Percentiles rank a stretch among this genome's conserved stretches.
Evolutionary conservation across 2,113 vertebrate genomes (phyloP).

Genomic region (Phodopus roborovskii): DNA sequence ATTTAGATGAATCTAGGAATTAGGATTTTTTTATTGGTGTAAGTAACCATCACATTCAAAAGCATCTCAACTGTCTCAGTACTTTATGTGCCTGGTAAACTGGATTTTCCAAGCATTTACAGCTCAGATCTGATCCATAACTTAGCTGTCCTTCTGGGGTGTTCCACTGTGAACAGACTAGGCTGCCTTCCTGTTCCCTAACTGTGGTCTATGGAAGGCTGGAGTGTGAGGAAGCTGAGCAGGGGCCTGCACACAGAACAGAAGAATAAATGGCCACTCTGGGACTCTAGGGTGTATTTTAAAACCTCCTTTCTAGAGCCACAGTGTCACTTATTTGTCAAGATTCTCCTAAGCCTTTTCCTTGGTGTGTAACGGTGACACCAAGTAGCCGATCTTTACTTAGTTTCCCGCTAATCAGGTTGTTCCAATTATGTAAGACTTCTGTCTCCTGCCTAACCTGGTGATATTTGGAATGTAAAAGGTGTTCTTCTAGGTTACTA

Average conservation of each 20-base stretch:
- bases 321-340: background rate
- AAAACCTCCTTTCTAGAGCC: no score
- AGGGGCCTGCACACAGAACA: background rate
- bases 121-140: background rate
- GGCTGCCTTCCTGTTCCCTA: slow-evolving; percentile 30
- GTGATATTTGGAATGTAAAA: background rate
- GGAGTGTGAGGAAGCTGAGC: background rate
- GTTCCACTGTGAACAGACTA: background rate
- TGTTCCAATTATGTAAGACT: background rate
- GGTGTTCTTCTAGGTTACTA: background rate
- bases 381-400: background rate
- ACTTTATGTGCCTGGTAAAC: background rate
- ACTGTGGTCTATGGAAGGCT: background rate
- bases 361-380: background rate
- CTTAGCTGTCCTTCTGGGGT: background rate
- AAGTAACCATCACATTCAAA: background rate
- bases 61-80: background rate
- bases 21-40: slow-evolving; percentile 24
- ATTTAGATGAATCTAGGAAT: background rate
- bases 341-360: background rate
- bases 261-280: background rate
- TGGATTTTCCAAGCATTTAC: background rate
- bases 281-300: background rate
- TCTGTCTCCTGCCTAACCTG: background rate
- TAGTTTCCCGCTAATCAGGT: background rate